These are phyloP conservation scores for Tympanoctomys barrerae DNA, from an alignment of 2,797 vertebrate species.

Conservation along the genomic window DNA sequence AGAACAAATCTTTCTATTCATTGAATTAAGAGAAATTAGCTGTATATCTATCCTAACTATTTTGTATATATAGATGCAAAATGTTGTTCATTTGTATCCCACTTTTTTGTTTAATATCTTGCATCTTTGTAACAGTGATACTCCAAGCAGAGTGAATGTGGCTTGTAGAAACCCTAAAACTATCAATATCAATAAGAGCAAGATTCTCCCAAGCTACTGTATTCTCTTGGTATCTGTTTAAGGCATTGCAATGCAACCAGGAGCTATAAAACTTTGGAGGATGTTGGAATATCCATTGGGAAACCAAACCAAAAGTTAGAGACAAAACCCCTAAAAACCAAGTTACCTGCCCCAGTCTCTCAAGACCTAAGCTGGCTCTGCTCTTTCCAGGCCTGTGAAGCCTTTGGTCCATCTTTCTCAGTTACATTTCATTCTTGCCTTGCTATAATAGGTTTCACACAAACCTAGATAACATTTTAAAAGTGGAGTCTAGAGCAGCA, in stretches of 20 bases:
- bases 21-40: too few relatives aligned
- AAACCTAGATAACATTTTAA: not conserved
- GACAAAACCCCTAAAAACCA: not conserved
- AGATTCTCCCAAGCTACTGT: not conserved
- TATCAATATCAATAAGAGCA: not conserved
- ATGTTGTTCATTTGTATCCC: too few relatives aligned
- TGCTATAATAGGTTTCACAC: not conserved
- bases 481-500: not conserved
- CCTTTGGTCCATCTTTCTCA: not conserved
- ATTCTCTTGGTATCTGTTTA: conserved; percentile 5
- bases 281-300: not conserved
- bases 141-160: not conserved
- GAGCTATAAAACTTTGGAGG: not conserved
- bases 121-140: conserved; percentile 23
- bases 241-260: not conserved
- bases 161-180: conserved; percentile 40
- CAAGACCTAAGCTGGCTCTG: not conserved
- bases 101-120: not conserved
- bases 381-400: not conserved
- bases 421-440: not conserved
- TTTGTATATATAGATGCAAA: too few relatives aligned
- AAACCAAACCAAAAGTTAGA: not conserved
- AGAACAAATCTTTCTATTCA: too few relatives aligned
- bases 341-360: not conserved
- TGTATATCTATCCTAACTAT: too few relatives aligned